Evolutionary conservation across 2,113 vertebrate genomes (phyloP).

Genomic region (Upupa epops): DNA sequence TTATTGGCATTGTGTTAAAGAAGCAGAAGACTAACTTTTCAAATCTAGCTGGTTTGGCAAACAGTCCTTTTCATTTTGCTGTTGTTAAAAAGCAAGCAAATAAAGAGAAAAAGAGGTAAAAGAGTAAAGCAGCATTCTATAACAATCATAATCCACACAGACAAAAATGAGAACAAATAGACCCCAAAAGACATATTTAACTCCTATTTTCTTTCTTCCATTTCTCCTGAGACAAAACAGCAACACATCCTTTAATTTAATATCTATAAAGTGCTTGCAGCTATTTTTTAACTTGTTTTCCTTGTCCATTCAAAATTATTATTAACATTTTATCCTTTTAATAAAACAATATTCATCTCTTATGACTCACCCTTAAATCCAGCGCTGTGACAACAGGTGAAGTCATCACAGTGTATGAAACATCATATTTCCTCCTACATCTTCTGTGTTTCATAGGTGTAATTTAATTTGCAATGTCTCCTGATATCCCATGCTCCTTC

Average conservation of each 20-base stretch:
- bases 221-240: not conserved
- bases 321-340: not conserved
- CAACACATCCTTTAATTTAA: not conserved
- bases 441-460: not conserved
- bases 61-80: not conserved
- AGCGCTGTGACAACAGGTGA: not conserved
- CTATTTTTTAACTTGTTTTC: not conserved
- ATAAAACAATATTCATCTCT: not conserved
- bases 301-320: not conserved
- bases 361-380: conserved; percentile 11
- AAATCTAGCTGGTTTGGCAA: not conserved
- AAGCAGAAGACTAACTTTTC: not conserved
- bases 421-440: not conserved
- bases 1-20: not conserved
- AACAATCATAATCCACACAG: not conserved
- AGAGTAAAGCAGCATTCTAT: not conserved
- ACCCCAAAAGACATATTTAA: not conserved
- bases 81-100: not conserved
- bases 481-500: not conserved
- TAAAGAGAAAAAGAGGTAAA: not conserved
- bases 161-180: not conserved
- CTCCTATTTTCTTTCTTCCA: not conserved
- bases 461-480: conserved; percentile 5
- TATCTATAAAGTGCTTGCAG: not conserved
- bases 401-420: not conserved